Evolutionary conservation across 2,113 vertebrate species (phyloP).

Genomic region (Salvator merianae): DNA sequence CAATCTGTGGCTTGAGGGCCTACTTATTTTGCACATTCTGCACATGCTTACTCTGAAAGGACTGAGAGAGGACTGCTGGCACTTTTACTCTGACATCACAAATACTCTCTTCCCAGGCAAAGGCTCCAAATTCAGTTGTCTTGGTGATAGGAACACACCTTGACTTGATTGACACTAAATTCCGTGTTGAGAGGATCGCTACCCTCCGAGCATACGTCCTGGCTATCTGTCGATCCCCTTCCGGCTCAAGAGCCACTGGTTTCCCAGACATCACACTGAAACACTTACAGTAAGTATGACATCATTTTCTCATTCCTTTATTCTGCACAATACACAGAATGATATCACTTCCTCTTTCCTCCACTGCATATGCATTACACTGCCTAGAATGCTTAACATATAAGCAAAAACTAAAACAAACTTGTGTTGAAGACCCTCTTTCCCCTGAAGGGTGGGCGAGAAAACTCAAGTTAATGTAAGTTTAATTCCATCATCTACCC

Average conservation of each 20-base stretch:
- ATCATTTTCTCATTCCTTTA: not conserved
- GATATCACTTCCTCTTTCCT: not conserved
- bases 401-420: not conserved
- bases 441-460: too few species aligned
- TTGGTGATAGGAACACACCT: constrained; percentile 95
- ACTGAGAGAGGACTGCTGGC: not conserved
- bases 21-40: not conserved
- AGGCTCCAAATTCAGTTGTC: constrained; percentile 92
- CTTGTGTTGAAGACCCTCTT: not conserved
- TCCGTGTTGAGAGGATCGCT: constrained; percentile 91
- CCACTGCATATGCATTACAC: too few species aligned
- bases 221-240: constrained; percentile 91
- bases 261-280: constrained; percentile 94
- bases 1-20: too few species aligned
- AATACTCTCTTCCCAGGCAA: constrained; percentile 80
- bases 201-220: constrained; percentile 91
- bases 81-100: too few species aligned
- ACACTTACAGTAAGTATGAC: constrained; percentile 86
- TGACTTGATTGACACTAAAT: constrained; percentile 92
- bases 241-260: constrained; percentile 88
- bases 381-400: not conserved
- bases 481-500: too few species aligned
- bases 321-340: not conserved
- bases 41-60: not conserved
- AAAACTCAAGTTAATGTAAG: too few species aligned